Evolutionary conservation across 2,113 vertebrate genomes (phyloP).

Genomic region (Rhynchomys soricoides): DNA sequence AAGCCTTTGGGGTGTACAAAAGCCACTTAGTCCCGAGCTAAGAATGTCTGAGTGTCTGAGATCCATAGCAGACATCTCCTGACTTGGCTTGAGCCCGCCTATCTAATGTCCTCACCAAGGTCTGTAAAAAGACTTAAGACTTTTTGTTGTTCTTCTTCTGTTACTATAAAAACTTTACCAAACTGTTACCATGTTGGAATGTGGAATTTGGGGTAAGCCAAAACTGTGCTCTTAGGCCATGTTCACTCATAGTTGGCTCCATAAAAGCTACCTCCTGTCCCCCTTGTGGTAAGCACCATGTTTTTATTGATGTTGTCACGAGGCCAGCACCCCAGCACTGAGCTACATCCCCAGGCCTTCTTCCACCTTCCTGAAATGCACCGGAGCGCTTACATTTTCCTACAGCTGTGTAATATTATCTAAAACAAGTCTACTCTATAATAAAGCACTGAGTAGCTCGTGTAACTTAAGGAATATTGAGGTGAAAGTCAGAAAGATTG

Average conservation of each 20-base stretch:
- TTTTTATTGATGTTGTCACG: not conserved
- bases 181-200: not conserved
- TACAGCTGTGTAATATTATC: not conserved
- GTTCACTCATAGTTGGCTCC: not conserved
- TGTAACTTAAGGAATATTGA: not conserved
- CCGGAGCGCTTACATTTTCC: not conserved
- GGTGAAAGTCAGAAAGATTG: not conserved
- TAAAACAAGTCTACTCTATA: not conserved
- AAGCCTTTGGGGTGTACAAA: not conserved
- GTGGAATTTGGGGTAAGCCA: not conserved
- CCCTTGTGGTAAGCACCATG: not conserved
- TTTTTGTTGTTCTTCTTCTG: not conserved
- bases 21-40: not conserved
- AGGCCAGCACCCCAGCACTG: not conserved
- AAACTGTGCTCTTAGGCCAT: not conserved
- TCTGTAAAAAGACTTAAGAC: not conserved
- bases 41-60: not conserved
- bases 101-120: not conserved
- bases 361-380: not conserved
- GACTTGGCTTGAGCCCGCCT: too few species aligned
- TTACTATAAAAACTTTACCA: not conserved
- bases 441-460: not conserved
- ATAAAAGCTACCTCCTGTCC: not conserved
- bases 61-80: not conserved
- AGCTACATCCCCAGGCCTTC: not conserved